Evolutionary conservation across 2,888 invertebrate genomes (phyloP).

Genomic region (Lasioglossum figueresi): DNA sequence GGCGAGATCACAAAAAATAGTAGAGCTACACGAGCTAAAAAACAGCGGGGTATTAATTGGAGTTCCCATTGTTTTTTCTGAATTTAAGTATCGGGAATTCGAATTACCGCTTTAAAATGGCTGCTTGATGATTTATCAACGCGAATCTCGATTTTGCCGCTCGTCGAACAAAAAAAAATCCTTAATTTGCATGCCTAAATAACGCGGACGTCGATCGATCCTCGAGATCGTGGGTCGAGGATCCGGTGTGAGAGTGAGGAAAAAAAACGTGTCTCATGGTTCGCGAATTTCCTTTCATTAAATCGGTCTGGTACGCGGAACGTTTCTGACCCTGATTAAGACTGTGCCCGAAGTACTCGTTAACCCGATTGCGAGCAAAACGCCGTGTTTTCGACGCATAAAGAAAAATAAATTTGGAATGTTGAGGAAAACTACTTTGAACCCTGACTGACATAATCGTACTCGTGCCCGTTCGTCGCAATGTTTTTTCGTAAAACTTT

Average conservation of each 20-base stretch:
- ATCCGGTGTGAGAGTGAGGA: neutral
- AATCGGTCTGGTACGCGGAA: conserved; percentile 6
- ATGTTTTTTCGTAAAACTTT: neutral
- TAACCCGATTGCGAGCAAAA: conserved; percentile 5
- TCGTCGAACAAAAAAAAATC: conserved; percentile 2
- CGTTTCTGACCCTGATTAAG: neutral
- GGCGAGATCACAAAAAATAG: no score
- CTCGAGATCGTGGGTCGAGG: conserved; percentile 2
- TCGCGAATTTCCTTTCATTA: conserved; percentile 18
- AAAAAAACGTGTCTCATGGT: neutral
- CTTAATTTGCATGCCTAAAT: conserved; percentile 39
- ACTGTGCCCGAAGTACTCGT: conserved; percentile 18
- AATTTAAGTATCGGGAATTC: no score
- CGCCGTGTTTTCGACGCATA: neutral
- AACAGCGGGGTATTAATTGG: no score
- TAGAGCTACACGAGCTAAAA: no score
- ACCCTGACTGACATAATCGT: neutral
- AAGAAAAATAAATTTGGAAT: neutral
- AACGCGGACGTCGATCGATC: conserved; percentile 24
- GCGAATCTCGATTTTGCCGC: conserved; percentile 23
- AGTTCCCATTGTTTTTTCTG: conserved; percentile 13
- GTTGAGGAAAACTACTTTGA: neutral
- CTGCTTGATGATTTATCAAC: conserved; percentile 17
- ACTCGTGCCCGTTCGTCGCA: neutral
- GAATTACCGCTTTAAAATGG: no score